Conservation (phyloP, 2,888 invertebrate species). For the Pinctada fucata region DNA sequence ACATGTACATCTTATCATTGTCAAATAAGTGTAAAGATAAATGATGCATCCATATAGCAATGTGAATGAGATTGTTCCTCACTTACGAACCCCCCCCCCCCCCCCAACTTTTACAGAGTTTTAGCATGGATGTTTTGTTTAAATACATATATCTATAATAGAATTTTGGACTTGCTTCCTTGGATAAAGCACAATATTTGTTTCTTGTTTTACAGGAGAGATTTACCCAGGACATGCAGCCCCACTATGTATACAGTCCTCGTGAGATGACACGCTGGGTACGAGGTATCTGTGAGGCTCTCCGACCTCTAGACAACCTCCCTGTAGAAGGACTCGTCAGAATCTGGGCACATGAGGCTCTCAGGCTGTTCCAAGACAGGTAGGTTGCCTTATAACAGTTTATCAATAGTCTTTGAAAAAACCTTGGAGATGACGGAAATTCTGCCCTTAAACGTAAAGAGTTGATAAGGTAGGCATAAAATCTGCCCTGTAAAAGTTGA, state of each 20-base stretch:
- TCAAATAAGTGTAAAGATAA: too few species aligned
- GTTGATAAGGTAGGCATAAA: background rate
- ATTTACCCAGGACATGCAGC: constrained; percentile 99
- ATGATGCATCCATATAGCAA: too few species aligned
- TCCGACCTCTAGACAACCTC: constrained; percentile 93
- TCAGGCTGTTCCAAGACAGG: constrained; percentile 93
- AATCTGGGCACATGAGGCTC: constrained; percentile 99
- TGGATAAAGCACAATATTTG: too few species aligned
- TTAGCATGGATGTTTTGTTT: too few species aligned
- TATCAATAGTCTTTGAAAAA: too few species aligned
- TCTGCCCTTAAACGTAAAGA: background rate
- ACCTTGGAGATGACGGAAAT: background rate
- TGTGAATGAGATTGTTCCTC: too few species aligned
- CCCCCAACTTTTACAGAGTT: background rate
- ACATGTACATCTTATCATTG: too few species aligned
- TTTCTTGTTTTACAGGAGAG: constrained; percentile 81
- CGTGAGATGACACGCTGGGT: constrained; percentile 99
- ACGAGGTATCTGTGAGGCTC: constrained; percentile 98
- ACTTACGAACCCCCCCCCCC: too few species aligned
- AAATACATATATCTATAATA: too few species aligned
- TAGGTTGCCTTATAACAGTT: too few species aligned
- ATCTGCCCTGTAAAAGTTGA: too few species aligned
- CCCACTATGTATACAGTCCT: constrained; percentile 99
- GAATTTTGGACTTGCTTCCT: too few species aligned
- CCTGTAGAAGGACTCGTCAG: constrained; percentile 96